These are phyloP conservation scores for Tenthredo distinguenda DNA, from an alignment of 2,888 invertebrate genomes.

Conservation along the genomic window DNA sequence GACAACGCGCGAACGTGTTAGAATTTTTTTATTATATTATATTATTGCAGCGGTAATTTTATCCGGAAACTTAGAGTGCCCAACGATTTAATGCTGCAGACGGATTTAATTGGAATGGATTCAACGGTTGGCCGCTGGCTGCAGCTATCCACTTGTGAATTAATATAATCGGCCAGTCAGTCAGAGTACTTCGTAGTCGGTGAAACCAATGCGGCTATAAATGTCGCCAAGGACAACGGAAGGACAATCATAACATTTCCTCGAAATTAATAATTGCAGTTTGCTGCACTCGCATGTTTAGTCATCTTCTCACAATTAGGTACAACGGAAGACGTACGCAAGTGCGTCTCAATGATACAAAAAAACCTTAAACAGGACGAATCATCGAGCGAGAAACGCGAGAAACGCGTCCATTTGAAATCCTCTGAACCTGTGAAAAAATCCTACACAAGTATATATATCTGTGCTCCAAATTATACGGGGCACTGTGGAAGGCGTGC, in stretches of 20 bases:
- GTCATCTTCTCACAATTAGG: background rate
- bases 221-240: slow-evolving; percentile 48
- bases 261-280: slow-evolving; percentile 7
- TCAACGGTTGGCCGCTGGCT: slow-evolving; percentile 16
- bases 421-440: background rate
- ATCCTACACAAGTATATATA: background rate
- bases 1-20: background rate
- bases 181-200: slow-evolving; percentile 12
- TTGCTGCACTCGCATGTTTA: background rate
- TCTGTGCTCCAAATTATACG: background rate
- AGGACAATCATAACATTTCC: slow-evolving; percentile 37
- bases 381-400: background rate
- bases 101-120: slow-evolving; percentile 45
- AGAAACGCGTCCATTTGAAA: background rate
- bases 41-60: background rate
- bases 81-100: background rate
- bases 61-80: background rate
- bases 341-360: background rate
- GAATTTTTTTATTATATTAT: background rate
- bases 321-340: background rate
- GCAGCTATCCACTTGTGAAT: slow-evolving; percentile 38
- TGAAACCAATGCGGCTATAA: slow-evolving; percentile 38
- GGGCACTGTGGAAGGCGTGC: background rate
- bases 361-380: background rate
- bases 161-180: slow-evolving; percentile 48